Evolutionary conservation across 2,113 vertebrate species (phyloP).

Genomic region (Ariopsis seemanni): DNA sequence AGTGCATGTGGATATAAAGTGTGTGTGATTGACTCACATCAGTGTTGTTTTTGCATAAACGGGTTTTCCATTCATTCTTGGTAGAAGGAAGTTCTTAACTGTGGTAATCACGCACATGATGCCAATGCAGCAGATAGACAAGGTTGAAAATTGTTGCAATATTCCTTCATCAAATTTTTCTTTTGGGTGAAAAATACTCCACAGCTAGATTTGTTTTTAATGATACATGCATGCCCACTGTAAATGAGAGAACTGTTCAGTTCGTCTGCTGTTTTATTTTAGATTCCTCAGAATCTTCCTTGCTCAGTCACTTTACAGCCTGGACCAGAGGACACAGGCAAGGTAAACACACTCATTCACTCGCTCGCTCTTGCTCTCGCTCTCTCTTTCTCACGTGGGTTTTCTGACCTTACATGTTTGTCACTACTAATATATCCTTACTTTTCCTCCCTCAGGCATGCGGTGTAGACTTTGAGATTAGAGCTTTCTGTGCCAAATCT

Average conservation of each 20-base stretch:
- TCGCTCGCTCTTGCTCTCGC: neutral
- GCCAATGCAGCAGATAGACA: neutral
- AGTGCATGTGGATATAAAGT: neutral
- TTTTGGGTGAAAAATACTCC: neutral
- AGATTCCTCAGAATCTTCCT: constrained; percentile 91
- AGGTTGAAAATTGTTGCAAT: neutral
- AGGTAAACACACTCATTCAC: constrained; percentile 69
- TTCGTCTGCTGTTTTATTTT: constrained; percentile 20
- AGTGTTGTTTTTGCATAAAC: neutral
- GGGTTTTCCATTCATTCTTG: neutral
- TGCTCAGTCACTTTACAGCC: constrained; percentile 92
- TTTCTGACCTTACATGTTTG: neutral
- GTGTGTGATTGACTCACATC: neutral
- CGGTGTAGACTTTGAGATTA: constrained; percentile 90
- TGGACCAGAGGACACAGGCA: constrained; percentile 90
- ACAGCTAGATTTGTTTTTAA: neutral
- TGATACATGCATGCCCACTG: neutral
- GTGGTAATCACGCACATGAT: neutral
- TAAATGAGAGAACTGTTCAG: neutral
- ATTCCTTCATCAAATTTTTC: neutral
- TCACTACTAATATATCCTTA: constrained; percentile 4
- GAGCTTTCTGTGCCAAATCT: constrained; percentile 89
- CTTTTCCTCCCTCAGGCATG: constrained; percentile 70
- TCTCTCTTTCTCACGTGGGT: neutral
- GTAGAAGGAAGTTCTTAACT: neutral